Base-by-base conservation (phyloP, 2,888 invertebrate species). In the Cheilosia grossa region DNA sequence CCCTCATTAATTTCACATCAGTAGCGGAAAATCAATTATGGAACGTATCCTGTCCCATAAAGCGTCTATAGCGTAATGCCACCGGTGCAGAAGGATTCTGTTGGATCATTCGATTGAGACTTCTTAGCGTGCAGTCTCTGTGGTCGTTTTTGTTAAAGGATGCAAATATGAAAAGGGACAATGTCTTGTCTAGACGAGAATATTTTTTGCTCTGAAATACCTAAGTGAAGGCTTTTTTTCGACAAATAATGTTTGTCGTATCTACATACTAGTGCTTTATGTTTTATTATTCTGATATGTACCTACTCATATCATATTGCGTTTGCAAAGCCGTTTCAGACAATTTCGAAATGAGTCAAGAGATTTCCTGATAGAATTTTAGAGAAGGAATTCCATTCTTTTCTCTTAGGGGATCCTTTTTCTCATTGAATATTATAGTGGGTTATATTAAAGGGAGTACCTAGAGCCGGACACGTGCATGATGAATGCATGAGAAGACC, bases 1-100 rank as follows among this genome's bases (percentile, higher is more conserved):
- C 69, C 33, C 49, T 77, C 77, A 82, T 82, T 82, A 77, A 82
- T 64, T 58, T 82, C 40, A 10, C 64, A 82, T 82, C 70, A 51
- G 49, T 44, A 58, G 75, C 61, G 42, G 44, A 64, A 69, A 77
- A 82, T 82, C 77, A 82, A 77, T 82, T 82, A 70, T 64, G 63
- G 19, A 64, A 27, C 63, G 73, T 73, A 79, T 78, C 63, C 63
- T 78, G 30, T 30, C 10, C 17, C 56, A 21, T n/a, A n/a, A 24
- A 53, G 17, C 49, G 33, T 10, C 9, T 33, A 33, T 33, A 33
- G 10, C 44, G 24, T 1, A 6, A 33, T 17, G 9, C n/a, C 53
- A 27, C 54, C 24, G 27, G 40, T 33, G 51, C 51, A 67, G 33
- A 30, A 37, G 13, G 19, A 53, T 67, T 30, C 47, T 17, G 37